Conservation (phyloP, 2,797 vertebrate species). For the Sebastes vulpes region DNA sequence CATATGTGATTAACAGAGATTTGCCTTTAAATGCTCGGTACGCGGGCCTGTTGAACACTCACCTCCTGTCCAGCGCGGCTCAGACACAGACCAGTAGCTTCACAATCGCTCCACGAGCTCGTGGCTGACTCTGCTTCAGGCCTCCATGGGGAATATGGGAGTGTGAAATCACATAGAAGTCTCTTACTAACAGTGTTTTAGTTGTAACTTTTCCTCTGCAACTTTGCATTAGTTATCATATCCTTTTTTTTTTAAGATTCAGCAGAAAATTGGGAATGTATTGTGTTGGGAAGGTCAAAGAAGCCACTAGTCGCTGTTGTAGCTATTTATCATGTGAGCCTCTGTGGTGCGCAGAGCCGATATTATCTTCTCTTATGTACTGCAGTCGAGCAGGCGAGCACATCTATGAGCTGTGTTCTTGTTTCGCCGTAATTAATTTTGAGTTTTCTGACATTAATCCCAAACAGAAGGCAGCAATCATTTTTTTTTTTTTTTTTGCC, state of each 20-base stretch:
- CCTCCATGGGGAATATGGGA: conserved; percentile 1
- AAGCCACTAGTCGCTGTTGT: background rate
- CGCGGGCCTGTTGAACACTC: conserved; percentile 29
- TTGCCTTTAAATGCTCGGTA: conserved; percentile 48
- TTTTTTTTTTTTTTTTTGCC: background rate
- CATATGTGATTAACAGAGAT: conserved; percentile 71
- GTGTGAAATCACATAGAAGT: background rate
- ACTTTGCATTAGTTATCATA: background rate
- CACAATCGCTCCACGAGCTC: background rate
- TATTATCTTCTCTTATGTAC: background rate
- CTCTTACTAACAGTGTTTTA: background rate
- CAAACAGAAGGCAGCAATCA: conserved; percentile 20
- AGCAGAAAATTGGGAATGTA: conserved; percentile 3
- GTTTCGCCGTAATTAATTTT: conserved; percentile 41
- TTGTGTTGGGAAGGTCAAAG: conserved; percentile 15
- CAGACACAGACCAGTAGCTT: conserved; percentile 39
- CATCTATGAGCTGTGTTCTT: background rate
- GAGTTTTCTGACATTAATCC: conserved; percentile 37
- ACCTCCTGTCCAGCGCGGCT: conserved; percentile 6
- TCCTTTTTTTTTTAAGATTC: conserved; percentile 10
- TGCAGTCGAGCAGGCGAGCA: background rate
- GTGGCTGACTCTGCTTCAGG: conserved; percentile 6
- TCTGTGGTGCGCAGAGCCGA: background rate
- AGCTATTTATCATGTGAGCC: conserved; percentile 22
- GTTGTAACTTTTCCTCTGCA: conserved; percentile 2